Conservation (phyloP, 2,888 invertebrate genomes). For the Chrysodeixis includens region DNA sequence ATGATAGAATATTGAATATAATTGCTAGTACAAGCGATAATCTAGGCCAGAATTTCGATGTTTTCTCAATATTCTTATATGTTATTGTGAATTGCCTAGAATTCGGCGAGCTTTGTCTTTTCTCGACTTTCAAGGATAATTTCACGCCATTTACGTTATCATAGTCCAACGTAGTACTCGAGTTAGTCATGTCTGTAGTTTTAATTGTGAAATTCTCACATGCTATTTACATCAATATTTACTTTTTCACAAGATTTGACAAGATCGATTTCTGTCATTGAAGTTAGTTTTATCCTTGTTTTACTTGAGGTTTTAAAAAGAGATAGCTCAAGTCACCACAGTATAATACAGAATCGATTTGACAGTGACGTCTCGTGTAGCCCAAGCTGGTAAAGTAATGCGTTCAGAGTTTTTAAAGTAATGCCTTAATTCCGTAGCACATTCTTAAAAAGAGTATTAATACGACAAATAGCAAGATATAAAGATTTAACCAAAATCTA, state of each 20-base stretch:
- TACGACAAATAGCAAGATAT: too few species aligned
- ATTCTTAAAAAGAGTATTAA: too few species aligned
- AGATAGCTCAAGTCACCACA: neutral
- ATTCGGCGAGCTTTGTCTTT: slow-evolving; percentile 69
- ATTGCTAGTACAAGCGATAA: slow-evolving; percentile 74
- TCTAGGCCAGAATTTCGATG: slow-evolving; percentile 69
- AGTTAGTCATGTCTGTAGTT: slow-evolving; percentile 35
- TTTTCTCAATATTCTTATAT: slow-evolving; percentile 73
- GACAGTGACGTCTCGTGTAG: too few species aligned
- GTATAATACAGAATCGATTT: too few species aligned
- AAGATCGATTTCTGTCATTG: neutral
- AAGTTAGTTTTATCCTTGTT: neutral
- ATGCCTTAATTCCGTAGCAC: neutral
- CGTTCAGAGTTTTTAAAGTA: neutral
- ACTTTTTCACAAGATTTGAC: neutral
- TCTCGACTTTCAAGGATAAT: slow-evolving; percentile 71
- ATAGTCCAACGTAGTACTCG: slow-evolving; percentile 62
- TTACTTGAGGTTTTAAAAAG: neutral
- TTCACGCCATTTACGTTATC: slow-evolving; percentile 83
- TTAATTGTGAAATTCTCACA: neutral
- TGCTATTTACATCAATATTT: neutral
- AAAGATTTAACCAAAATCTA: too few species aligned
- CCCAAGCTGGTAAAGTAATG: neutral
- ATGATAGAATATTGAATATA: slow-evolving; percentile 75
- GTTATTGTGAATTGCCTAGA: slow-evolving; percentile 79